Base-by-base conservation (phyloP, 2,888 invertebrate genomes). In the Phragmatobia fuliginosa region DNA sequence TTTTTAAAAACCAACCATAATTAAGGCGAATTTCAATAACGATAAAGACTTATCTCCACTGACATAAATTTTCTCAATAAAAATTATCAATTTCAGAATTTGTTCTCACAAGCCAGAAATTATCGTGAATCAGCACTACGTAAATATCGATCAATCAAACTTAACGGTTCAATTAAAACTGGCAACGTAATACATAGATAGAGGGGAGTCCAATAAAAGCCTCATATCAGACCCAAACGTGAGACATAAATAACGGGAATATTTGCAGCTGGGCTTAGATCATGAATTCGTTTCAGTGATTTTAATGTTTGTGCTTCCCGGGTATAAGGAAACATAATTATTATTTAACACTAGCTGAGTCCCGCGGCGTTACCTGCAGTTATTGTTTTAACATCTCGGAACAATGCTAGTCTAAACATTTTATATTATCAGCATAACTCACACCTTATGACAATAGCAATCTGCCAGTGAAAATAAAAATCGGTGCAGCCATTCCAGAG, bases 151-250 rank as follows among this genome's bases (percentile, higher is more conserved):
- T 81, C 85, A 81, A 86, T 88, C 83, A 83, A 83, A 86, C 79
- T 86, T 85, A 88, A 86, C 85, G 83, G 86, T 90, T 88, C 87
- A 90, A 91, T 91, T 91, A 90, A 90, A 90, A 84, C 73, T 64
- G 74, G 77, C 85, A 83, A 88, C 82, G 85, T 85, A 81, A 79
- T n/a, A n/a, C n/a, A n/a, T 73, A 83, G 83, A 81, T 84, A 81
- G 80, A 74, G 77, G 80, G 73, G 62, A 70, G 66, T 74, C 83
- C 85, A 88, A 89, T 89, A 88, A 90, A 92, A 91, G 86, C 90
- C 91, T 87, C 84, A 87, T 90, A 91, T 91, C 90, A 79, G 75
- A 45, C 78, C 84, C 81, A 83, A 87, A 87, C 89, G 88, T 81
- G 87, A 83, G 78, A 81, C 86, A 91, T 91, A 88, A 92, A 92